These are phyloP conservation scores for Zosterops japonicus DNA, from an alignment of 2,113 vertebrate genomes.

Conservation along the genomic window DNA sequence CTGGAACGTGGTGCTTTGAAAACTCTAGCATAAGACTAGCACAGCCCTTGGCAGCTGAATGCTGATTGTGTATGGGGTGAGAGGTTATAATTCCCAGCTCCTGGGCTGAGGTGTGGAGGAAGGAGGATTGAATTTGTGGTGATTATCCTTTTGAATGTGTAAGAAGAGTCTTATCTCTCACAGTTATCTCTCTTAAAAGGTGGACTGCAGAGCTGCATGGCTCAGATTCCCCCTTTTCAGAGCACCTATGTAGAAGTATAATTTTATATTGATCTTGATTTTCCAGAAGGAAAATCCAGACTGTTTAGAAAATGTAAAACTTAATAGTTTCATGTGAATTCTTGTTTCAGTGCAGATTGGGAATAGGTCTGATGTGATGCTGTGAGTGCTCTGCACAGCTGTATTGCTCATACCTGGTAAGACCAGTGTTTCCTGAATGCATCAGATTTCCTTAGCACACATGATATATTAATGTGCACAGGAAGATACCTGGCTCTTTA, in stretches of 20 bases:
- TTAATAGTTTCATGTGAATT: background rate
- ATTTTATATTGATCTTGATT: background rate
- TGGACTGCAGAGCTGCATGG: background rate
- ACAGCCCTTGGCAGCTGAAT: background rate
- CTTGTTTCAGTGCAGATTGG: background rate
- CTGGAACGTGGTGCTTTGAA: background rate
- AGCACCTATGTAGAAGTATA: rapidly evolving
- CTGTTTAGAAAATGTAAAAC: background rate
- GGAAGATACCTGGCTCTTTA: background rate
- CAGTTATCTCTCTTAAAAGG: background rate
- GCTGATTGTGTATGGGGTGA: background rate
- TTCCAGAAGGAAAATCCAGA: background rate
- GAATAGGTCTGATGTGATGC: background rate
- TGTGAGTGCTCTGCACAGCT: background rate
- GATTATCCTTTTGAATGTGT: background rate
- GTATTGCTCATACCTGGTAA: background rate
- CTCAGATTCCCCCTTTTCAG: background rate
- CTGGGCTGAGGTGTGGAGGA: background rate
- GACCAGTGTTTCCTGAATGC: slow-evolving; percentile 20
- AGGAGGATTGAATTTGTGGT: background rate
- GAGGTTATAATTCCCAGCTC: background rate
- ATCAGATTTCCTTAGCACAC: background rate
- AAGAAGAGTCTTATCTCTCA: background rate
- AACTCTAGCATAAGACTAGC: background rate
- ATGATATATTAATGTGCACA: background rate